These are phyloP conservation scores for Drosophila dunni DNA, from an alignment of 1,140 invertebrate genomes.

Conservation along the genomic window DNA sequence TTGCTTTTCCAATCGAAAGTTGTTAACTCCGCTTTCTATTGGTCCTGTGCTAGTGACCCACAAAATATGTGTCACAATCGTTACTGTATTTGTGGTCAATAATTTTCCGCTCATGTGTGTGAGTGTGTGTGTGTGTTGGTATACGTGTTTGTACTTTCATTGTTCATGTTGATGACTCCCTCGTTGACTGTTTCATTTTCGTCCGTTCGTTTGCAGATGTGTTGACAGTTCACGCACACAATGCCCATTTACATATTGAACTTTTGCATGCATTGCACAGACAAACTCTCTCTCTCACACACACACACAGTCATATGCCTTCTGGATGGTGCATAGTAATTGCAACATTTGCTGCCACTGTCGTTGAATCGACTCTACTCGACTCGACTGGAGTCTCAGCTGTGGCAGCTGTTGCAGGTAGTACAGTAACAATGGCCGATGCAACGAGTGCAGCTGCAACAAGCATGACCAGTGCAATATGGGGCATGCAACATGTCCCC, in stretches of 20 bases:
- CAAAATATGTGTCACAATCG: constrained; percentile 73
- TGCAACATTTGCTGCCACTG: constrained; percentile 71
- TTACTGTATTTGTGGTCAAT: constrained; percentile 58
- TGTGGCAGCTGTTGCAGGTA: constrained; percentile 53
- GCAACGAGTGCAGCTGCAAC: constrained; percentile 18
- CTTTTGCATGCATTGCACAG: constrained; percentile 19
- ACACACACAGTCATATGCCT: constrained; percentile 55
- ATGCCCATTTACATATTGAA: constrained; percentile 53
- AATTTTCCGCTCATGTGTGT: constrained; percentile 30
- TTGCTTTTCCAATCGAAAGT: constrained; percentile 5
- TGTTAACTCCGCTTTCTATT: constrained; percentile 13
- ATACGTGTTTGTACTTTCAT: constrained; percentile 24
- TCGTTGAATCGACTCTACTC: constrained; percentile 7
- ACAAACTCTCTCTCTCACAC: constrained; percentile 29
- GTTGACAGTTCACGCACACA: constrained; percentile 67
- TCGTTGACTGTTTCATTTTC: constrained; percentile 80
- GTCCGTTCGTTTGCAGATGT: constrained; percentile 68
- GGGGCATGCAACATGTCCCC: constrained; percentile 52
- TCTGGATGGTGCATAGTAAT: constrained; percentile 73
- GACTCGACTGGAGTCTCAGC: constrained; percentile 43
- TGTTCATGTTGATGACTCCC: constrained; percentile 68
- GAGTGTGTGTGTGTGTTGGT: constrained; percentile 10
- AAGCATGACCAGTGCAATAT: constrained; percentile 32
- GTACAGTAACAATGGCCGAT: constrained; percentile 41
- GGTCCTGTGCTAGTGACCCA: constrained; percentile 59